Evolutionary conservation across 2,797 vertebrate genomes (phyloP).

Genomic region (Sternarchorhynchus goeldii): DNA sequence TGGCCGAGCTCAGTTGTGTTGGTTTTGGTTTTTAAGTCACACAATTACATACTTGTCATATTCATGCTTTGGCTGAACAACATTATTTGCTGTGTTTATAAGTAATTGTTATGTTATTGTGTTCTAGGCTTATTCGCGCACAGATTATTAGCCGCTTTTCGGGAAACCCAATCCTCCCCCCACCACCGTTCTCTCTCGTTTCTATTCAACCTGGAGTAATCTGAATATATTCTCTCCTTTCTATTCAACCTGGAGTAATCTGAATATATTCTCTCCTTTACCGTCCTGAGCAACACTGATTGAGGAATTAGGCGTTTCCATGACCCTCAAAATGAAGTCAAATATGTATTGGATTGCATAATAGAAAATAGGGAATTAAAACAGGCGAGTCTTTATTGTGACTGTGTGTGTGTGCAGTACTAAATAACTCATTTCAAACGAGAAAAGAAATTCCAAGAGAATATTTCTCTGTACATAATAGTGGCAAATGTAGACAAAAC

Average conservation of each 20-base stretch:
- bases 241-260: background rate
- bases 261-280: background rate
- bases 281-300: background rate
- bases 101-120: constrained; percentile 22
- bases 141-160: constrained; percentile 27
- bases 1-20: constrained; percentile 64
- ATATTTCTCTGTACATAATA: constrained; percentile 12
- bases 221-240: background rate
- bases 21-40: background rate
- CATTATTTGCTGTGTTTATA: constrained; percentile 29
- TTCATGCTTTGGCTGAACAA: constrained; percentile 11
- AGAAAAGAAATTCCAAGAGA: background rate
- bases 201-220: background rate
- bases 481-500: constrained; percentile 11
- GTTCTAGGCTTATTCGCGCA: constrained; percentile 38
- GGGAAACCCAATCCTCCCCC: background rate
- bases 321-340: background rate
- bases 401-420: background rate
- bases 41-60: constrained; percentile 31
- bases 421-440: background rate
- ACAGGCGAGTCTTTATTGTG: background rate
- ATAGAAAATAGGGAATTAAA: background rate
- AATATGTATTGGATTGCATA: background rate
- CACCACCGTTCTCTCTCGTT: background rate
- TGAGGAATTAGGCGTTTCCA: background rate